phyloP scores from a whole-genome alignment of 2,113 vertebrate species.

The Triplophysa siluroides region DNA sequence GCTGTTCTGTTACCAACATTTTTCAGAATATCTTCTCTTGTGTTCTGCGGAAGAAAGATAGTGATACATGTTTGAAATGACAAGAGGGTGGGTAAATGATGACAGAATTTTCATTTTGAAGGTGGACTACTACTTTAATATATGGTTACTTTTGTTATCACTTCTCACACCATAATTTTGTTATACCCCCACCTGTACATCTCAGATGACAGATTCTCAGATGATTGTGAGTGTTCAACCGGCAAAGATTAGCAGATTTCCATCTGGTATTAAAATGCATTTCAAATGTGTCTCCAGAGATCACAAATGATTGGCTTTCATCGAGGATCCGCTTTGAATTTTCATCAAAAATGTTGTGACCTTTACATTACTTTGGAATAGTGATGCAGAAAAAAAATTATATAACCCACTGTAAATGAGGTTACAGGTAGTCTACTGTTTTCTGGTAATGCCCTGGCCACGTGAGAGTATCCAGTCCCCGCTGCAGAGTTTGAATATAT shows the following conservation, averaged over 20 bases:
- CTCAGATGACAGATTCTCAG: too few relatives aligned
- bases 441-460: not conserved
- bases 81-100: too few relatives aligned
- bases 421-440: not conserved
- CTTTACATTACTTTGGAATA: too few relatives aligned
- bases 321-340: not conserved
- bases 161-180: too few relatives aligned
- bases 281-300: not conserved
- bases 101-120: too few relatives aligned
- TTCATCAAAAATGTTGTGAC: not conserved
- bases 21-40: too few relatives aligned
- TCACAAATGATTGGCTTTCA: not conserved
- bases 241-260: not conserved
- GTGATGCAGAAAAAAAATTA: too few relatives aligned
- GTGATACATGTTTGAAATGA: too few relatives aligned
- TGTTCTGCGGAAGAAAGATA: too few relatives aligned
- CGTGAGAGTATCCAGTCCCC: not conserved
- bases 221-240: not conserved
- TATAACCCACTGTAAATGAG: not conserved
- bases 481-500: constrained; percentile 4
- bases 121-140: too few relatives aligned
- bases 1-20: too few relatives aligned
- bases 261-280: not conserved
- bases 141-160: too few relatives aligned
- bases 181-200: not conserved